These are phyloP conservation scores for Saccostrea glomerata DNA, from an alignment of 1,140 invertebrate genomes.

Conservation along the genomic window DNA sequence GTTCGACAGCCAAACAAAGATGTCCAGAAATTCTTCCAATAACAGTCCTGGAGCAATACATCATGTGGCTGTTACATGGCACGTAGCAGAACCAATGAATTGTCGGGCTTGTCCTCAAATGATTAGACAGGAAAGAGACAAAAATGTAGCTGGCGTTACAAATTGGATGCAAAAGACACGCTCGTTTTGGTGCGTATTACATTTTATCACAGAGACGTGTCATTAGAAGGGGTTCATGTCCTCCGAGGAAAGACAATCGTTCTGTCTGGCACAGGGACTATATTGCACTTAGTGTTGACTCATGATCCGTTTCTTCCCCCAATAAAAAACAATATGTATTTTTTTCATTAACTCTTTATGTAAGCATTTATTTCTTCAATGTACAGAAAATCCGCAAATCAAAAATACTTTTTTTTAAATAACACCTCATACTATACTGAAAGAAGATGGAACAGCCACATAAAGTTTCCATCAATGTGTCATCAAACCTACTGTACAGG, in stretches of 20 bases:
- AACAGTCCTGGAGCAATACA: neutral
- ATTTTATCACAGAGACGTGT: neutral
- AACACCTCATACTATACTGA: no score
- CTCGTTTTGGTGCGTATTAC: conserved; percentile 29
- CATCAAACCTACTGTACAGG: no score
- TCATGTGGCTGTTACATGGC: conserved; percentile 31
- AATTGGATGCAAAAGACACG: conserved; percentile 37
- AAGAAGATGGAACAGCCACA: no score
- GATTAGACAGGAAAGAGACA: conserved; percentile 17
- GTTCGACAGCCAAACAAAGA: neutral
- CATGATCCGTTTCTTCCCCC: neutral
- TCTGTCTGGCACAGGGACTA: neutral
- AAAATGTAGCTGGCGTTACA: conserved; percentile 32
- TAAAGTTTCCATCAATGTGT: no score
- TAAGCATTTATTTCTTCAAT: neutral
- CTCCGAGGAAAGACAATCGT: neutral
- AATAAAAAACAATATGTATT: neutral
- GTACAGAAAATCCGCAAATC: no score
- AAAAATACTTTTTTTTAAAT: no score
- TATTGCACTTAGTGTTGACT: neutral
- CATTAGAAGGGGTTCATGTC: conserved; percentile 6
- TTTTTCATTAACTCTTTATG: neutral
- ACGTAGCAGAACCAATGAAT: conserved; percentile 41
- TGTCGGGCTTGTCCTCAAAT: conserved; percentile 15
- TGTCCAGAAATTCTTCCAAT: conserved; percentile 9